Base-by-base conservation (phyloP, 2,888 invertebrate genomes). In the Meandrusa payeni region DNA sequence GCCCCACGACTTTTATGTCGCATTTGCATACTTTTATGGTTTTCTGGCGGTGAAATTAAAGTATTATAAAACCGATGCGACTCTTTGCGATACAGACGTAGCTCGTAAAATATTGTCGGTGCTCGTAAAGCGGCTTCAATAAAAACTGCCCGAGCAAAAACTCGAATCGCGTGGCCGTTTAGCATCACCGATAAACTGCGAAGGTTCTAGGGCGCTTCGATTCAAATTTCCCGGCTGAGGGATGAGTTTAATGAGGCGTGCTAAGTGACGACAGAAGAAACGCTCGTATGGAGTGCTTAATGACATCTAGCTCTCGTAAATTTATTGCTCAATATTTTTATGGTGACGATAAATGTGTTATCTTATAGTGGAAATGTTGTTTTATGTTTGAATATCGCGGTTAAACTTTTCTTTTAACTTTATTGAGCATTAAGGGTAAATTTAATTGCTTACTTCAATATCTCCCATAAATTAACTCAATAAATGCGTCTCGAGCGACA, bases 1-100 rank as follows among this genome's bases (percentile, higher is more conserved):
- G 65, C 64, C 61, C 55, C 64, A 55, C 65, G 74, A 76, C 61
- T 79, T 83, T 82, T 77, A 82, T 76, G 69, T 61, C 64, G 62
- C 73, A 85, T 86, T 86, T 83, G 76, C 85, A 86, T 86, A 81
- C 75, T 85, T 86, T 85, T 85, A 86, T 79, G 61, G 76, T 72
- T 76, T 76, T 77, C 78, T 72, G 76, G 72, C 83, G 82, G 85
- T 74, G 76, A 79, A 86, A 87, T 87, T 86, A 85, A 86, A 85
- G 81, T 79, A 81, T 82, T 81, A 79, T 80, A 82, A 82, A 77
- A 67, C 69, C 74, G 71, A 77, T 73, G 69, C 74, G 72, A 73
- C 75, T 78, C 76, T 65, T 70, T 72, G 75, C 77, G 69, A 77
- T 78, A 79, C 75, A 76, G 72, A 64, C 72, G 64, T 62, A 64